Conservation (phyloP, 2,113 vertebrate genomes). For the Puma concolor region DNA sequence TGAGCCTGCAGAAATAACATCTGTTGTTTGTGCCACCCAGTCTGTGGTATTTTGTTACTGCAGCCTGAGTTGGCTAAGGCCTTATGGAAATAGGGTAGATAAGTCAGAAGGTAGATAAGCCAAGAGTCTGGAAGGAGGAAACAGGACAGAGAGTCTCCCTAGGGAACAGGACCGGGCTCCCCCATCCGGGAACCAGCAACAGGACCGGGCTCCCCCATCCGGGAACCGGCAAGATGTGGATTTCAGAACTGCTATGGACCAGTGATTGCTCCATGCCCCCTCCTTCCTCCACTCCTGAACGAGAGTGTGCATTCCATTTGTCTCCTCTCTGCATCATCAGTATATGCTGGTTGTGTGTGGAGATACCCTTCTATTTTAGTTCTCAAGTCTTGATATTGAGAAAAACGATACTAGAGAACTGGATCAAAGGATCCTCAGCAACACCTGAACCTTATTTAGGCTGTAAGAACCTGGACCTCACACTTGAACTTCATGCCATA, state of each 20-base stretch:
- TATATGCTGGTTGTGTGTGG: background rate
- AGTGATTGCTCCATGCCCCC: background rate
- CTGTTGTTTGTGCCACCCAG: background rate
- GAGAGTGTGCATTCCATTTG: background rate
- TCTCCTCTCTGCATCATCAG: background rate
- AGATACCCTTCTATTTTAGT: background rate
- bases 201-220: background rate
- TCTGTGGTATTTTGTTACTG: background rate
- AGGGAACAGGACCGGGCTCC: background rate
- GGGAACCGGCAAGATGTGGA: background rate
- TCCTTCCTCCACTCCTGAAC: background rate
- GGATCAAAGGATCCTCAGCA: background rate
- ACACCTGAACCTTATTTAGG: background rate
- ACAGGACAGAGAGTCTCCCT: background rate
- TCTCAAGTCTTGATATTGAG: background rate
- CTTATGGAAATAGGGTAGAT: background rate
- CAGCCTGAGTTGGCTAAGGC: background rate
- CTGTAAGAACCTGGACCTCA: background rate
- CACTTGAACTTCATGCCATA: background rate
- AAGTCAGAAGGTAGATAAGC: background rate
- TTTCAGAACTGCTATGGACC: background rate
- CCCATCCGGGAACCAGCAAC: background rate
- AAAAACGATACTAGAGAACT: background rate
- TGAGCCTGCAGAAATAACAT: background rate
- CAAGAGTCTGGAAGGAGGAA: background rate